These are phyloP conservation scores for Recurvirostra avosetta DNA, from an alignment of 2,113 vertebrate genomes.

Conservation along the genomic window DNA sequence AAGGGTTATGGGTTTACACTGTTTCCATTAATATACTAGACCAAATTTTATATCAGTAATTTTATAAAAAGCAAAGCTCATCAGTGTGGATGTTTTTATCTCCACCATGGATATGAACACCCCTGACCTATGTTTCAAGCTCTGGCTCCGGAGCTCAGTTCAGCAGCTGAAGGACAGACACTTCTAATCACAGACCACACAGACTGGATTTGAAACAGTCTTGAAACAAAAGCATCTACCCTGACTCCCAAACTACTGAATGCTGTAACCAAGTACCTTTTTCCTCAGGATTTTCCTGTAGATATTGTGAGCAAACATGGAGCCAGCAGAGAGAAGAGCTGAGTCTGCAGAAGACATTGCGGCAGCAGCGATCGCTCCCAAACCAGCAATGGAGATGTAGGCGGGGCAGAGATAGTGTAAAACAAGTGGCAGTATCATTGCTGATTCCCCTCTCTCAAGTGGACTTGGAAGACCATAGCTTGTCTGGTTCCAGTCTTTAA, in stretches of 20 bases:
- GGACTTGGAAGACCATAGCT: slow-evolving; percentile 75
- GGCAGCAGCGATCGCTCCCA: slow-evolving; percentile 72
- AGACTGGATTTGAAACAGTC: neutral
- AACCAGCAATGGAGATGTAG: slow-evolving; percentile 68
- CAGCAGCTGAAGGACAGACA: neutral
- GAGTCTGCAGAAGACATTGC: slow-evolving; percentile 80
- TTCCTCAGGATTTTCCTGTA: slow-evolving; percentile 78
- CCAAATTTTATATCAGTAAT: neutral
- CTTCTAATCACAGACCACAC: neutral
- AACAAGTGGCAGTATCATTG: slow-evolving; percentile 74
- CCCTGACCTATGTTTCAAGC: neutral
- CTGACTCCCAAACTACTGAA: neutral
- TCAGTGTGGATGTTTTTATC: neutral
- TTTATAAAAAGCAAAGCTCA: neutral
- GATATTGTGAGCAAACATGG: slow-evolving; percentile 73
- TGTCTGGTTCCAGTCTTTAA: slow-evolving; percentile 83
- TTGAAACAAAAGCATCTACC: neutral
- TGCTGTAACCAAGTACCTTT: slow-evolving; percentile 41
- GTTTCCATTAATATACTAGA: neutral
- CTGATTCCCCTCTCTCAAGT: slow-evolving; percentile 70
- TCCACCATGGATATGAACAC: neutral
- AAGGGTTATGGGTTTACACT: neutral
- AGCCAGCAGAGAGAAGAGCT: slow-evolving; percentile 69
- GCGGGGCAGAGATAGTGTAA: slow-evolving; percentile 74
- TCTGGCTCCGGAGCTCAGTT: neutral